Evolutionary conservation across 2,797 vertebrate genomes (phyloP).

Genomic region (Cetoscarus ocellatus): DNA sequence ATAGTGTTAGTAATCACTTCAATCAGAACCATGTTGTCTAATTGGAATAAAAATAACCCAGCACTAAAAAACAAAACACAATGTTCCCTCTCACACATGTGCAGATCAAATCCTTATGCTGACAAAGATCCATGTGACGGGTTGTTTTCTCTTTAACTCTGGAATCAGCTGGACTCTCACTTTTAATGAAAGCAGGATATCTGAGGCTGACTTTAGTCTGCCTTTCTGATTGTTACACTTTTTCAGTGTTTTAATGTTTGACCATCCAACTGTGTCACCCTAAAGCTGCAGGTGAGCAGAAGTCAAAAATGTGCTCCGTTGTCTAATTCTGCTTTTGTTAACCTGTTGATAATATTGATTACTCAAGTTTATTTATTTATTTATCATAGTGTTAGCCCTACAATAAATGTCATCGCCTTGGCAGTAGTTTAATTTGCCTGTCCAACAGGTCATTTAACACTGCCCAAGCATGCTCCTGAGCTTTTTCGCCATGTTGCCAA

Average conservation of each 20-base stretch:
- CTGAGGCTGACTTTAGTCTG: background rate
- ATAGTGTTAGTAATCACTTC: conserved; percentile 8
- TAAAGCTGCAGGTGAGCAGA: background rate
- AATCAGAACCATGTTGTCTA: conserved; percentile 26
- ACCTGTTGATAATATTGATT: too few relatives aligned
- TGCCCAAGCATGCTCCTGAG: too few relatives aligned
- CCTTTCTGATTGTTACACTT: conserved; percentile 3
- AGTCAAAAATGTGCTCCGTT: background rate
- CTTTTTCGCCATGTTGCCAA: too few relatives aligned
- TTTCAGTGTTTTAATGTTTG: background rate
- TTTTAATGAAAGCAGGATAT: background rate
- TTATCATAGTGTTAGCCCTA: too few relatives aligned
- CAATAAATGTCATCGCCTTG: too few relatives aligned
- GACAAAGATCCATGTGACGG: conserved; percentile 4
- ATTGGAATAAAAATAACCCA: conserved; percentile 14
- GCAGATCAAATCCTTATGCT: conserved; percentile 29
- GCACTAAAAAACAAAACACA: background rate
- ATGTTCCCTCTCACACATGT: conserved; percentile 12
- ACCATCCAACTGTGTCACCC: background rate
- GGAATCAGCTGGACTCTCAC: background rate
- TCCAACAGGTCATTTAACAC: too few relatives aligned
- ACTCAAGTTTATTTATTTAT: too few relatives aligned
- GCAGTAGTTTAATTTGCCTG: too few relatives aligned
- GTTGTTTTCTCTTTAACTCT: conserved; percentile 1
- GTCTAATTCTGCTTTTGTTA: too few relatives aligned